Conservation (phyloP, 1,140 invertebrate species). For the Rhyacophila brunnea region DNA sequence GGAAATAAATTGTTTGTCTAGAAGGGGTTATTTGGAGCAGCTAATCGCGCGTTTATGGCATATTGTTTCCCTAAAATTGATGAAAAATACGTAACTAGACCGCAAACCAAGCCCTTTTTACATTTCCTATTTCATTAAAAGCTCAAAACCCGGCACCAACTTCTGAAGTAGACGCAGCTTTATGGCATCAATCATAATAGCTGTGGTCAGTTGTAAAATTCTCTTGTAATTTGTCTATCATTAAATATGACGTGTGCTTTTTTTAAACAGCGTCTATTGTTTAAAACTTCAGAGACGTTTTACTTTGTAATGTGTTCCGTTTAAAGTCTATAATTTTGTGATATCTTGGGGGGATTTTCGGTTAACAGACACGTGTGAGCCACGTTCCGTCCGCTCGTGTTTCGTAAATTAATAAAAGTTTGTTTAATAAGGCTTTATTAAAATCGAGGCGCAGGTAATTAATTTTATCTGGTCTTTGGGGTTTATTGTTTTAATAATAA, state of each 20-base stretch:
- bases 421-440: neutral
- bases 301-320: neutral
- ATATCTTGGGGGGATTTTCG: neutral
- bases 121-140: conserved; percentile 17
- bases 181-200: conserved; percentile 35
- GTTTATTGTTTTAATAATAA: too few relatives aligned
- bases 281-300: conserved; percentile 4
- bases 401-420: neutral
- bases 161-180: conserved; percentile 32
- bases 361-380: conserved; percentile 2
- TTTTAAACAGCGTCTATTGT: neutral
- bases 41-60: conserved; percentile 32
- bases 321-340: conserved; percentile 4
- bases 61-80: conserved; percentile 28
- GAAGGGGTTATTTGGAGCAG: conserved; percentile 26
- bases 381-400: conserved; percentile 1
- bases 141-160: conserved; percentile 15
- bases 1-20: conserved; percentile 36
- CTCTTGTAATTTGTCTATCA: conserved; percentile 35
- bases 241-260: conserved; percentile 27
- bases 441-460: too few relatives aligned
- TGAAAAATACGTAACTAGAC: conserved; percentile 21
- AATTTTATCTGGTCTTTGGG: too few relatives aligned
- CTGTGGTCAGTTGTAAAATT: conserved; percentile 28
- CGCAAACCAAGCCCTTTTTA: conserved; percentile 23